phyloP scores from a whole-genome alignment of 2,113 vertebrate species.

The Corythornis vintsioides region DNA sequence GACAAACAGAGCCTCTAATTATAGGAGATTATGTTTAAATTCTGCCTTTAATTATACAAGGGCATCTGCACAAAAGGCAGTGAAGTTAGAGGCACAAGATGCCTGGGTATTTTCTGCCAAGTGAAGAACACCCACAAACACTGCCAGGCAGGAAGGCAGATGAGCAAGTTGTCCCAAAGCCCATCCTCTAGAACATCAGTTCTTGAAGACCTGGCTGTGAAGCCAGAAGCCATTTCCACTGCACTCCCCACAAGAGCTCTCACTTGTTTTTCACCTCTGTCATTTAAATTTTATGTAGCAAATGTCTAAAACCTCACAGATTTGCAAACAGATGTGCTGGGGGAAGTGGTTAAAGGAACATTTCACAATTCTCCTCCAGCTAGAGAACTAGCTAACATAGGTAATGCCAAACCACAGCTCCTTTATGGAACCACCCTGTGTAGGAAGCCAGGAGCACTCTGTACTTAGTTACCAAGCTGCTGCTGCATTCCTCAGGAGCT shows the following conservation, averaged over 20 bases:
- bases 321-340: constrained; percentile 52
- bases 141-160: background rate
- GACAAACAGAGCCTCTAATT: background rate
- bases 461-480: constrained; percentile 6
- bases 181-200: background rate
- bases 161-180: background rate
- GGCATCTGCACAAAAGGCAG: background rate
- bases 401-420: constrained; percentile 62
- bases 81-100: background rate
- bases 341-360: constrained; percentile 39
- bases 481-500: constrained; percentile 60
- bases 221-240: background rate
- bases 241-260: background rate
- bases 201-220: background rate
- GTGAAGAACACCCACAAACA: background rate
- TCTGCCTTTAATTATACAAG: background rate
- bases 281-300: constrained; percentile 28
- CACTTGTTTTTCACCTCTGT: background rate
- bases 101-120: background rate
- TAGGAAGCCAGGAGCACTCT: constrained; percentile 54
- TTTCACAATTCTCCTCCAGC: background rate
- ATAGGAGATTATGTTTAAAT: background rate
- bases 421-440: constrained; percentile 33
- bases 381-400: constrained; percentile 18
- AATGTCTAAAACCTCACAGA: constrained; percentile 22